Percentiles rank a stretch among this genome's conserved stretches.
Conservation (phyloP, 2,113 vertebrate genomes). For the Engystomops pustulosus region DNA sequence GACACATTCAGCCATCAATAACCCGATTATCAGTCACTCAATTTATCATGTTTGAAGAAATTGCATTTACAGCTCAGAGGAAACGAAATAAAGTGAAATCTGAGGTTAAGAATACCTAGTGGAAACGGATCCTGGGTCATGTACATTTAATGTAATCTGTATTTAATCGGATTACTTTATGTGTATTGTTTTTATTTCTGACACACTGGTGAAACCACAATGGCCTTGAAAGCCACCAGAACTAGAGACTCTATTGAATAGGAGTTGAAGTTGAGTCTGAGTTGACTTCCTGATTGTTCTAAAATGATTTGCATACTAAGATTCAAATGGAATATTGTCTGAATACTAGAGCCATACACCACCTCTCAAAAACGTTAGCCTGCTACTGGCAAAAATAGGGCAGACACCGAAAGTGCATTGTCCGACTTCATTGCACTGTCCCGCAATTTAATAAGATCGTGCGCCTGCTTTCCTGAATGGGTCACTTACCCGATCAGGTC, state of each 20-base stretch:
- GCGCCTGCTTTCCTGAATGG: too few species aligned
- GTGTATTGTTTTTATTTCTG: neutral
- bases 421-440: too few species aligned
- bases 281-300: too few species aligned
- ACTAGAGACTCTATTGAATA: neutral
- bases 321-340: too few species aligned
- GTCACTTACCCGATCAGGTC: too few species aligned
- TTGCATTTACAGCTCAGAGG: slow-evolving; percentile 39
- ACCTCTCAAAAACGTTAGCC: too few species aligned
- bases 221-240: neutral
- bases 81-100: neutral
- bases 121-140: neutral
- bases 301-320: too few species aligned
- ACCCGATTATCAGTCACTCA: slow-evolving; percentile 55
- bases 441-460: too few species aligned
- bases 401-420: too few species aligned
- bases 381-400: too few species aligned
- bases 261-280: too few species aligned
- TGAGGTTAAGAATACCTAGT: neutral
- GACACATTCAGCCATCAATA: slow-evolving; percentile 56
- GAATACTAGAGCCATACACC: too few species aligned
- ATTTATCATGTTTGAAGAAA: slow-evolving; percentile 51
- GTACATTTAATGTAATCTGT: neutral
- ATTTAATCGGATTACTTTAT: neutral
- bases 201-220: neutral